These are phyloP conservation scores for Myiagra hebetior DNA, from an alignment of 2,113 vertebrate genomes.

Conservation along the genomic window DNA sequence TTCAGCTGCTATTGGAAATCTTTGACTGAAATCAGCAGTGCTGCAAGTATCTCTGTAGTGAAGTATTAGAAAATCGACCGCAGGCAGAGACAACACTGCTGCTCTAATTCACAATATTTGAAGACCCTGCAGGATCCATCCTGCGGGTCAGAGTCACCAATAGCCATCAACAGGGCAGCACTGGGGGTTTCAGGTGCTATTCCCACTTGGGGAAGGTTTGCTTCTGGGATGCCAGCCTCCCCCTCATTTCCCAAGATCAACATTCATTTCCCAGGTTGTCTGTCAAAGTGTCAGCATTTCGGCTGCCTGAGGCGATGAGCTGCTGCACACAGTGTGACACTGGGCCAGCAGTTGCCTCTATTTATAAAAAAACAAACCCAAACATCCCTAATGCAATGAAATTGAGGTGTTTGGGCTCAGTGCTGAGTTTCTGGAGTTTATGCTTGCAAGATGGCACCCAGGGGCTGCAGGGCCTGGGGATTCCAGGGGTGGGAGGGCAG, in stretches of 20 bases:
- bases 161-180: not conserved
- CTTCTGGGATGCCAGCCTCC: not conserved
- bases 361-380: not conserved
- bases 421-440: not conserved
- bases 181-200: not conserved
- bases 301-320: not conserved
- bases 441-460: fast-evolving
- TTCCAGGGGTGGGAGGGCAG: not conserved
- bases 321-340: not conserved
- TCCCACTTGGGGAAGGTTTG: not conserved
- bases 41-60: not conserved
- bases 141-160: not conserved
- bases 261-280: not conserved
- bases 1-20: not conserved
- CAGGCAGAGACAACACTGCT: not conserved
- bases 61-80: not conserved
- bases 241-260: not conserved
- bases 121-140: not conserved
- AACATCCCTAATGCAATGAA: not conserved
- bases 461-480: fast-evolving
- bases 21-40: not conserved
- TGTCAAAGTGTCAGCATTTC: not conserved
- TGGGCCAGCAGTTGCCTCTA: not conserved
- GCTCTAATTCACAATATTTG: not conserved
- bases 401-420: not conserved